These are phyloP conservation scores for Drosophila bunnanda DNA, from an alignment of 2,888 invertebrate genomes.

Conservation along the genomic window DNA sequence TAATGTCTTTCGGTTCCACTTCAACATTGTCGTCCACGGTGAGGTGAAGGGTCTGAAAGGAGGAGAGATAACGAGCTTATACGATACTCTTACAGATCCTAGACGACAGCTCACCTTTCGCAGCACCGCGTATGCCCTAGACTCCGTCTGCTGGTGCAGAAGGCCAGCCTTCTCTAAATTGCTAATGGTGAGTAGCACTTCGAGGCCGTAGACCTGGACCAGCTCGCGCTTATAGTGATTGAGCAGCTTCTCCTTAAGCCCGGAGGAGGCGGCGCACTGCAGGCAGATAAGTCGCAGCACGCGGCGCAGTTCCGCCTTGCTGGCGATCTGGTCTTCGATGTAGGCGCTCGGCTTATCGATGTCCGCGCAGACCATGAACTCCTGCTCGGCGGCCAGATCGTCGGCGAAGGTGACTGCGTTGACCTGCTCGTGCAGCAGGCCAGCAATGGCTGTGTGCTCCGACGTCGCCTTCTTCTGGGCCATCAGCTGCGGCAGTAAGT, in stretches of 20 bases:
- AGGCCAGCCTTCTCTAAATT: conserved; percentile 95
- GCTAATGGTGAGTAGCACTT: conserved; percentile 91
- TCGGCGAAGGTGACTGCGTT: conserved; percentile 92
- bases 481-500: conserved; percentile 92
- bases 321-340: conserved; percentile 96
- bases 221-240: conserved; percentile 91
- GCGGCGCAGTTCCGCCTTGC: conserved; percentile 91
- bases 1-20: conserved; percentile 92
- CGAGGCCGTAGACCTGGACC: conserved; percentile 94
- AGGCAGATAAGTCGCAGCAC: conserved; percentile 95
- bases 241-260: conserved; percentile 94
- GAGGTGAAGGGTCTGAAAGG: conserved; percentile 89
- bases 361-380: conserved; percentile 95
- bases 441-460: conserved; percentile 95
- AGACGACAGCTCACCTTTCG: conserved; percentile 86
- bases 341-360: conserved; percentile 94
- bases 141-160: conserved; percentile 90
- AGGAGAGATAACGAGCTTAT: neutral
- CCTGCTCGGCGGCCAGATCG: conserved; percentile 93
- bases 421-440: conserved; percentile 94
- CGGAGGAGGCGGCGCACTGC: conserved; percentile 96
- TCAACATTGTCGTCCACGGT: conserved; percentile 96
- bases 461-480: conserved; percentile 94
- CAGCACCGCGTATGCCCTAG: conserved; percentile 90
- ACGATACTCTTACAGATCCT: too few relatives aligned